A percentile compares a stretch with the other conserved stretches of the same genome.
These are phyloP conservation scores for Trichoplusia ni DNA, from an alignment of 1,140 invertebrate species.

Conservation along the genomic window DNA sequence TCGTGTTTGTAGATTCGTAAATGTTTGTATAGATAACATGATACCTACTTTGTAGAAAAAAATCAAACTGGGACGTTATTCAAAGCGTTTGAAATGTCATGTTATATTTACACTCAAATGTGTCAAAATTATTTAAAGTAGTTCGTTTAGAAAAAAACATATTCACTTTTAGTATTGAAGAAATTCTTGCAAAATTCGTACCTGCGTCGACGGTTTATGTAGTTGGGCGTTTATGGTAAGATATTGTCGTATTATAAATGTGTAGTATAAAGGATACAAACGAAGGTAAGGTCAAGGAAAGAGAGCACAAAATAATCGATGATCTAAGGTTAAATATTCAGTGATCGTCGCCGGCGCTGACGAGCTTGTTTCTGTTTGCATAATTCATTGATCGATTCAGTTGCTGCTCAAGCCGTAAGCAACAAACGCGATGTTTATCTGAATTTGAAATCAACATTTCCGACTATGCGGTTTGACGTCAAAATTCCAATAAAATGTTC, in stretches of 20 bases:
- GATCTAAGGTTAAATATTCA: conserved; percentile 69
- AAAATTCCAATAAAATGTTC: conserved; percentile 9
- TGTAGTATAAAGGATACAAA: conserved; percentile 24
- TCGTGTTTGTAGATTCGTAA: not conserved
- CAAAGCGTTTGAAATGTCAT: conserved; percentile 1
- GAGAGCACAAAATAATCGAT: conserved; percentile 48
- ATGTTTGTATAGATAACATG: not conserved
- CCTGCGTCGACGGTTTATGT: not conserved
- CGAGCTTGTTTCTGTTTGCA: conserved; percentile 56
- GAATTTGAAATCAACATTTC: conserved; percentile 46
- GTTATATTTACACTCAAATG: not conserved
- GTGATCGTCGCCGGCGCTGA: conserved; percentile 43
- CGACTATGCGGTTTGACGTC: conserved; percentile 26
- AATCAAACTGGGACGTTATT: conserved; percentile 3
- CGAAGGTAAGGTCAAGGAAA: conserved; percentile 43
- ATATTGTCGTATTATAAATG: not conserved
- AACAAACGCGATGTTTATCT: conserved; percentile 49
- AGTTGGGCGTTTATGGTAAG: not conserved
- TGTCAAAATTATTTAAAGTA: conserved; percentile 21
- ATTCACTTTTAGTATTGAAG: not conserved
- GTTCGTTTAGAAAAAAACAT: not conserved
- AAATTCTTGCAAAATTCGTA: conserved; percentile 9
- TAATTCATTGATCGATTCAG: conserved; percentile 67
- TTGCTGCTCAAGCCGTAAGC: conserved; percentile 37
- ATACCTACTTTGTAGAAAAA: conserved; percentile 14